phyloP scores from a whole-genome alignment of 2,888 invertebrate species.

The Archips crataeganus region DNA sequence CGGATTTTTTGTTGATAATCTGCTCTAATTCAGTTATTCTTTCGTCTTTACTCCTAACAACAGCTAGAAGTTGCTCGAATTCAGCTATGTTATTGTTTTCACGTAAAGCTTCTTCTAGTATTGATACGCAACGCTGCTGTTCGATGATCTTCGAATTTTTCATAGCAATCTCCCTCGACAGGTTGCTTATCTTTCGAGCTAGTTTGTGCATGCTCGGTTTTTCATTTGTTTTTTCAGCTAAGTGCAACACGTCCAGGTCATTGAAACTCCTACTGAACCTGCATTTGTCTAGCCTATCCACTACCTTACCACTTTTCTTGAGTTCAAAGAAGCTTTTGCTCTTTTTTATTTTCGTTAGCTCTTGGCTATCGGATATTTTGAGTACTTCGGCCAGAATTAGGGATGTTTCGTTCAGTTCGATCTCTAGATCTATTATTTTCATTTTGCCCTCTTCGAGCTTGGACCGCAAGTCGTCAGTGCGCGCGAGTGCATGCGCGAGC shows the following conservation, averaged over 20 bases:
- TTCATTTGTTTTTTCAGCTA: conserved; percentile 56
- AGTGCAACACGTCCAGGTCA: conserved; percentile 67
- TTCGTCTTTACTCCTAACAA: conserved; percentile 87
- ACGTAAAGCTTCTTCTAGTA: conserved; percentile 82
- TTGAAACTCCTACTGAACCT: conserved; percentile 79
- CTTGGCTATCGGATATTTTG: conserved; percentile 77
- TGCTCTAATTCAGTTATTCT: conserved; percentile 92
- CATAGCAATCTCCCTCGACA: conserved; percentile 77
- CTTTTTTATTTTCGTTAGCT: conserved; percentile 69
- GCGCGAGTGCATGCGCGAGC: conserved; percentile 66
- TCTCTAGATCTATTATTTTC: conserved; percentile 82
- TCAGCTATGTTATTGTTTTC: conserved; percentile 86
- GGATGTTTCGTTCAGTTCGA: conserved; percentile 83
- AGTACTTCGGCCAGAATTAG: conserved; percentile 80
- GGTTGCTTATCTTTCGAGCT: conserved; percentile 72
- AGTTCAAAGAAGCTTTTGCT: conserved; percentile 80
- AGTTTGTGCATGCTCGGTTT: conserved; percentile 68
- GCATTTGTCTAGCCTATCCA: conserved; percentile 84
- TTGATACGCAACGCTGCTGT: conserved; percentile 83
- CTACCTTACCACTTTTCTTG: conserved; percentile 86
- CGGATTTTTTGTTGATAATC: conserved; percentile 84
- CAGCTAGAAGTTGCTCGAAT: conserved; percentile 85
- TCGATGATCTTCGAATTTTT: conserved; percentile 85
- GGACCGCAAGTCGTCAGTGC: conserved; percentile 68
- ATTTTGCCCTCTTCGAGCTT: conserved; percentile 76